Percentiles rank a stretch among this genome's conserved stretches.
phyloP scores from a whole-genome alignment of 2,113 vertebrate genomes.

The Taxidea taxus region DNA sequence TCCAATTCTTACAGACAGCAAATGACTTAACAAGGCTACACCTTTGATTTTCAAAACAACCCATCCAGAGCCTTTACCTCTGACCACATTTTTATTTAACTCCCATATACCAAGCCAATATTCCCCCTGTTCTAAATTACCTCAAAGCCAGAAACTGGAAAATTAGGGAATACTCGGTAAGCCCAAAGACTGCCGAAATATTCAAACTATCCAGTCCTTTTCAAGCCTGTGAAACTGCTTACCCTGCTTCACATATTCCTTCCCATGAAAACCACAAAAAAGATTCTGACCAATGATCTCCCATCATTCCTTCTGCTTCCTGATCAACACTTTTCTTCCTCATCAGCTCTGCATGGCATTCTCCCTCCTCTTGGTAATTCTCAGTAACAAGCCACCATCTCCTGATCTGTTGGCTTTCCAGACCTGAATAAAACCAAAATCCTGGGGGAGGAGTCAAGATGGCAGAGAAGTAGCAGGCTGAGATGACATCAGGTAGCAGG shows the following conservation, averaged over 20 bases:
- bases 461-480: no score
- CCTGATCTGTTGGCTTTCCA: background rate
- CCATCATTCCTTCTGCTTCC: background rate
- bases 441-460: no score
- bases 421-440: background rate
- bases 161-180: background rate
- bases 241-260: background rate
- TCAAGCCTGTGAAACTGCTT: background rate
- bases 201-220: background rate
- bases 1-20: background rate
- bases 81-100: background rate
- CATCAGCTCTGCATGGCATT: background rate
- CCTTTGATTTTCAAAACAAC: background rate
- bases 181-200: background rate
- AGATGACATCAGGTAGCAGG: no score
- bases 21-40: background rate
- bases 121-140: background rate
- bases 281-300: background rate
- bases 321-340: background rate
- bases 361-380: background rate
- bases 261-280: background rate
- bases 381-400: background rate
- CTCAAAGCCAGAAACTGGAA: background rate
- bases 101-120: background rate
- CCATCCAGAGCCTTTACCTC: background rate